Conservation (phyloP, 53 echinoderm and acorn worm species). For the Luidia sarsii region DNA sequence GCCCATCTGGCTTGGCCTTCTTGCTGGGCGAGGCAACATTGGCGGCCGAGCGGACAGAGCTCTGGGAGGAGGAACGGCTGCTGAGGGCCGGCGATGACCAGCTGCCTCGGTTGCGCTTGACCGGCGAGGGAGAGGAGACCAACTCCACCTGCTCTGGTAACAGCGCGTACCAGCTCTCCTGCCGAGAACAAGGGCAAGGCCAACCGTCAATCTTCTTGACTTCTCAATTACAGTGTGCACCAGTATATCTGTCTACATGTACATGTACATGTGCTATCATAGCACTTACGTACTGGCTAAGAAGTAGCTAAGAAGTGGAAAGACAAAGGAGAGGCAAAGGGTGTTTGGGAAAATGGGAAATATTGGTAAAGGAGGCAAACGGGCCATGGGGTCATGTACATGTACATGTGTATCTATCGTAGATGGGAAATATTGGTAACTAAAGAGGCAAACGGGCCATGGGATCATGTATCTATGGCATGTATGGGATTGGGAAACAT, state of each 20-base stretch:
- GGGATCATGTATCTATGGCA: too few species aligned
- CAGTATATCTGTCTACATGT: constrained; percentile 2
- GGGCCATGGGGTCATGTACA: too few species aligned
- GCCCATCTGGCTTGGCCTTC: constrained; percentile 14
- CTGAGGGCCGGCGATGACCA: constrained; percentile 30
- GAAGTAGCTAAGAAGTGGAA: too few species aligned
- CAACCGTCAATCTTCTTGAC: neutral
- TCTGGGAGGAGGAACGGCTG: constrained; percentile 42
- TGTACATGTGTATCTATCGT: too few species aligned
- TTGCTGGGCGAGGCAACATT: neutral
- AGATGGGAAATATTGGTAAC: too few species aligned
- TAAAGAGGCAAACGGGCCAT: too few species aligned
- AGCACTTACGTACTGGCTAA: neutral
- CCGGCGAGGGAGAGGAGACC: constrained; percentile 53
- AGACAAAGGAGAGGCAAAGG: too few species aligned
- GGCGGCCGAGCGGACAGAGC: constrained; percentile 33
- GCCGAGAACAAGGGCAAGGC: constrained; percentile 3
- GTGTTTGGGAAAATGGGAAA: too few species aligned
- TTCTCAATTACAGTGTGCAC: too few species aligned
- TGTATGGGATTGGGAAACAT: too few species aligned
- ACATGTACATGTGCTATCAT: neutral
- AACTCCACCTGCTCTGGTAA: constrained; percentile 76
- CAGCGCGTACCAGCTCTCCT: constrained; percentile 74
- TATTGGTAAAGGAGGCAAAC: too few species aligned
- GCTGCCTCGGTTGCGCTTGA: constrained; percentile 40